Conservation (phyloP, 2,888 invertebrate genomes). For the Serripes groenlandicus region DNA sequence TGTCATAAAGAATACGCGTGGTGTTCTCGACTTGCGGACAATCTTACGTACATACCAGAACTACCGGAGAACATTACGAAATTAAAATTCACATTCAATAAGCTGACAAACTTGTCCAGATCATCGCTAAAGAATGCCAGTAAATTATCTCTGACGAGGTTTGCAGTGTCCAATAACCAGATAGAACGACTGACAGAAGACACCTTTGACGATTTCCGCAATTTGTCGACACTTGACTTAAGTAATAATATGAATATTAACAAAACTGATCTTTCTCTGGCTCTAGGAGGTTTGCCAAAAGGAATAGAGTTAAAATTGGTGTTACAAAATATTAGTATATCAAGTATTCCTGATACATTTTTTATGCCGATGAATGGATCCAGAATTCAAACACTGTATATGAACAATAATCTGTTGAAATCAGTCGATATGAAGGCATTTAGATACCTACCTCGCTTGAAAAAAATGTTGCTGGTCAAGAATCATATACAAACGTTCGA, state of each 20-base stretch:
- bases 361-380: conserved; percentile 8
- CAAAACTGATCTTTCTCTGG: neutral
- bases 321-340: neutral
- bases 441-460: neutral
- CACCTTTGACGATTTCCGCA: conserved; percentile 3
- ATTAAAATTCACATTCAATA: neutral
- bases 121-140: neutral
- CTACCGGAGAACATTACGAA: conserved; percentile 7
- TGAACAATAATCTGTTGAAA: neutral
- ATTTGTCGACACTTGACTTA: neutral
- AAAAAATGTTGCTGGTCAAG: neutral
- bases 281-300: conserved; percentile 13
- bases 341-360: neutral
- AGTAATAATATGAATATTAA: conserved; percentile 1
- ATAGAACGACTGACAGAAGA: neutral
- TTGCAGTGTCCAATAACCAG: conserved; percentile 11
- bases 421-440: conserved; percentile 1
- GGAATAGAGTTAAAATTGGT: neutral
- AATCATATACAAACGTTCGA: conserved; percentile 9
- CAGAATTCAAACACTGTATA: neutral
- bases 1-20: neutral
- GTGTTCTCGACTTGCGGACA: neutral
- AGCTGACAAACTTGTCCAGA: conserved; percentile 2
- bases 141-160: neutral
- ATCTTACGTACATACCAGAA: conserved; percentile 5